Percentiles rank a stretch among this genome's conserved stretches.
Conservation (phyloP, 2,113 vertebrate species). For the Lynx canadensis region DNA sequence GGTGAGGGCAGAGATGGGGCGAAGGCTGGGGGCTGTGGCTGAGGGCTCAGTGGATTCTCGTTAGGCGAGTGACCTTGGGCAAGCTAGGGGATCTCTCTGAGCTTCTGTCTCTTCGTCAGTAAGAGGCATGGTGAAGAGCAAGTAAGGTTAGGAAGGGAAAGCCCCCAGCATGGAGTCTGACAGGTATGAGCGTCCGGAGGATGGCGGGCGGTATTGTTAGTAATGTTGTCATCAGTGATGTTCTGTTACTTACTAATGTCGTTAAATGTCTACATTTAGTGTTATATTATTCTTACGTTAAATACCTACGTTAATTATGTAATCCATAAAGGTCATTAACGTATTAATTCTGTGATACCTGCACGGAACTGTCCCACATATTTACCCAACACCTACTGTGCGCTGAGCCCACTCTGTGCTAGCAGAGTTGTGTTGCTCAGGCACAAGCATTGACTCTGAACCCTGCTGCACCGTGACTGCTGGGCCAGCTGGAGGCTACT, state of each 20-base stretch:
- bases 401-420: fast-evolving
- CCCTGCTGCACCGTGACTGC: background rate
- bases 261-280: background rate
- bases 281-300: no score
- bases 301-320: background rate
- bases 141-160: fast-evolving
- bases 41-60: background rate
- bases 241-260: background rate
- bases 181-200: fast-evolving
- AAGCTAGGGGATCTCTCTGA: background rate
- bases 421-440: fast-evolving
- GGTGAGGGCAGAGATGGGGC: background rate
- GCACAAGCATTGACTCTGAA: background rate
- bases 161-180: background rate
- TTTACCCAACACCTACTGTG: background rate
- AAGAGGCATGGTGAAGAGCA: background rate
- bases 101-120: background rate
- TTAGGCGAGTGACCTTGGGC: background rate
- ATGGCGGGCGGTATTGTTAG: fast-evolving
- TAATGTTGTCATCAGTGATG: background rate
- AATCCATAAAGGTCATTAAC: no score
- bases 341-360: no score
- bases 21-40: background rate
- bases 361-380: fast-evolving
- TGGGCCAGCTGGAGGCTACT: background rate